Evolutionary conservation across 2,113 vertebrate genomes (phyloP).

Genomic region (Heteronetta atricapilla): DNA sequence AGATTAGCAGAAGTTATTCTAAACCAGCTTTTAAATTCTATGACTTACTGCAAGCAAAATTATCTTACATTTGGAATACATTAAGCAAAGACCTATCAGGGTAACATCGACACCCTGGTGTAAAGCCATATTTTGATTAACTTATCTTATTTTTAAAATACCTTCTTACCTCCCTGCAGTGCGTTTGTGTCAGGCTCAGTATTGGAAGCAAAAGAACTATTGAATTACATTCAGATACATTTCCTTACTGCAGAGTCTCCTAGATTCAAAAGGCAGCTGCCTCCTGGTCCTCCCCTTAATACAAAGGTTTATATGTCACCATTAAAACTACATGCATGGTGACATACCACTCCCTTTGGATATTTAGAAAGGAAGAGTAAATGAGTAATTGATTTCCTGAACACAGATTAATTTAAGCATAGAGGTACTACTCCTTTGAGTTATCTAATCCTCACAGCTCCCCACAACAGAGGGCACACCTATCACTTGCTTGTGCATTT

Average conservation of each 20-base stretch:
- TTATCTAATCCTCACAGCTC: neutral
- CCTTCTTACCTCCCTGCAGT: neutral
- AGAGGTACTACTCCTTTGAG: rapidly evolving
- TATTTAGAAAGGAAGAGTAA: neutral
- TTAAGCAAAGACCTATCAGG: neutral
- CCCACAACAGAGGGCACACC: neutral
- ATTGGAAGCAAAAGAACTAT: neutral
- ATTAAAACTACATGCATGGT: neutral
- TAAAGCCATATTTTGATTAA: neutral
- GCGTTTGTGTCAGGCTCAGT: neutral
- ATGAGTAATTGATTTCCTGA: neutral
- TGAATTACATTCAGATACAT: neutral
- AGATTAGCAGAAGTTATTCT: neutral
- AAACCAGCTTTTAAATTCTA: neutral
- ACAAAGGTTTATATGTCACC: neutral
- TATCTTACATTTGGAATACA: neutral
- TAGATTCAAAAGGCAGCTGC: neutral
- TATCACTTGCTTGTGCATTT: neutral
- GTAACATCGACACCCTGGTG: neutral
- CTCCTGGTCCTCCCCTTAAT: neutral
- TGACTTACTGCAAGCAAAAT: neutral
- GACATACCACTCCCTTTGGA: neutral
- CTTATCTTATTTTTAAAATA: neutral
- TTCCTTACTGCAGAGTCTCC: neutral
- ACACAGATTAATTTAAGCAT: neutral